Evolutionary conservation across 2,797 vertebrate genomes (phyloP), one percentile per base, ranked within the genome.

Genomic region (Spea hammondii): DNA sequence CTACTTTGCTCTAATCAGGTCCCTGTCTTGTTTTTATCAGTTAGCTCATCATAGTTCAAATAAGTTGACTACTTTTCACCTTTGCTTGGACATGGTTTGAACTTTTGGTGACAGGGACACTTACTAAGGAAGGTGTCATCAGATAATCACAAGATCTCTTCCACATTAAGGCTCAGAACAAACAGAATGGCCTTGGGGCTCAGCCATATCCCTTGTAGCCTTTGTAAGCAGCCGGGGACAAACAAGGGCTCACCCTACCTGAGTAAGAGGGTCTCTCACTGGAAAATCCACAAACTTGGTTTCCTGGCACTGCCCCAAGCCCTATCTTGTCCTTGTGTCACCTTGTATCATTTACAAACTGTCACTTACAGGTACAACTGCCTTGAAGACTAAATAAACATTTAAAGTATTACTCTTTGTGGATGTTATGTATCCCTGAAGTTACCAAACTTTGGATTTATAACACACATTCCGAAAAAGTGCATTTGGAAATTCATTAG

Each of bases 11-110:
- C 54, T 77, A 77, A 77, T 77, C 79, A 82, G 74, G 74, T 62
- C 69, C 76, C 71, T 79, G 60, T 64, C 76, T 84, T 86, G 86
- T 83, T 76, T 90, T 86, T 89, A 88, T 86, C 85, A 85, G 71
- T 47, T 79, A 81, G 79, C 71, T 72, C 82, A 83, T 92, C 88
- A 13, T 86, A 88, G 84, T 84, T 84, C 86, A 89, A 83, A 73
- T 86, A 88, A 89, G 85, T 79, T 85, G 79, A 86, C 90, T 89
- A 92, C 88, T 93, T 94, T 93, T 91, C 86, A 86, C 87, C 86
- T 82, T 82, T 85, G 89, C 89, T 85, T 89, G 89, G 84, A 86
- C 77, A 50, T 87, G 3, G 13, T 80, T 83, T 85, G 86, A 88
- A 90, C 90, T 86, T 87, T 84, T 69, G 80, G 74, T 80, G 83